Conservation (phyloP, 2,113 vertebrate genomes). For the Geothlypis trichas region DNA sequence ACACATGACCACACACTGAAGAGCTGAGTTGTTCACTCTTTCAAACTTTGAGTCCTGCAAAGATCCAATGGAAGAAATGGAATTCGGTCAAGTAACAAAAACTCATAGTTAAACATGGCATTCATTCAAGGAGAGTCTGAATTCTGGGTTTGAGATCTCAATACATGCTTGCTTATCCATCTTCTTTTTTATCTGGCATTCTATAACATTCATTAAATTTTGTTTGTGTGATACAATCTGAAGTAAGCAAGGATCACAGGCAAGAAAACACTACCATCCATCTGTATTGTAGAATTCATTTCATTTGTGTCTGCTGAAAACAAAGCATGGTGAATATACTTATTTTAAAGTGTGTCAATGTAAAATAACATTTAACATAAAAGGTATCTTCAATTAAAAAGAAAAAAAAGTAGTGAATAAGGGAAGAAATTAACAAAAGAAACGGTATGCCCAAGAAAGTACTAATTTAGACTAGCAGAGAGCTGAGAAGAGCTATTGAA, state of each 20-base stretch:
- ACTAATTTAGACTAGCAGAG: constrained; percentile 30
- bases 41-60: neutral
- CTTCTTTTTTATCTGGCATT: neutral
- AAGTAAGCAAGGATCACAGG: constrained; percentile 37
- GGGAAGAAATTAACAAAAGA: constrained; percentile 36
- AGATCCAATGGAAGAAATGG: neutral
- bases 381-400: neutral
- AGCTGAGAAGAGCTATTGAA: constrained; percentile 60
- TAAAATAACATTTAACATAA: constrained; percentile 12
- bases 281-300: constrained; percentile 37
- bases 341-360: neutral
- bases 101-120: neutral
- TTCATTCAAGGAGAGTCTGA: neutral
- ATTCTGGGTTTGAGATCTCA: neutral
- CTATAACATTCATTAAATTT: neutral
- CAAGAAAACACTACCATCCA: constrained; percentile 34
- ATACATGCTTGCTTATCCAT: neutral
- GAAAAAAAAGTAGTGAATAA: neutral
- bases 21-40: neutral
- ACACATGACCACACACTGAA: accelerated
- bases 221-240: neutral
- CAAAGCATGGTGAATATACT: neutral
- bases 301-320: constrained; percentile 46
- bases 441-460: constrained; percentile 12
- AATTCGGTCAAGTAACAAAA: neutral